Conservation (phyloP, 1,140 invertebrate species). For the Chionoecetes opilio region DNA sequence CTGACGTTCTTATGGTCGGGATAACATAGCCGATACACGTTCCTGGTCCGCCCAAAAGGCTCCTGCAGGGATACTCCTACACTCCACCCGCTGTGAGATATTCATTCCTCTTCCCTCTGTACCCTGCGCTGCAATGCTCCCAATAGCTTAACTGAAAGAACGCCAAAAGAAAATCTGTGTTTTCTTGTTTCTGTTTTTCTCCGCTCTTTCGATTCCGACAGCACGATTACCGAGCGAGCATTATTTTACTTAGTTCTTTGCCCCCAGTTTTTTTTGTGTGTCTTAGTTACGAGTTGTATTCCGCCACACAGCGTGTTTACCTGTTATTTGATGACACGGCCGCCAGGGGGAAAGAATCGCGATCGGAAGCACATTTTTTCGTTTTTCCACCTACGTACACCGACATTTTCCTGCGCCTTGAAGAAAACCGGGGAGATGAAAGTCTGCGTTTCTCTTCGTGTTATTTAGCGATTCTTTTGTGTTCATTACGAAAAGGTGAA, state of each 20-base stretch:
- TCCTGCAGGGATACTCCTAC: no score
- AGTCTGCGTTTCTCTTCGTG: not conserved
- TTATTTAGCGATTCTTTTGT: not conserved
- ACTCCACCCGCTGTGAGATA: not conserved
- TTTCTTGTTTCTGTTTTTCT: not conserved
- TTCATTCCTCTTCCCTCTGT: not conserved
- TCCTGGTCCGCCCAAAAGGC: no score
- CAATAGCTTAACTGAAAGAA: not conserved
- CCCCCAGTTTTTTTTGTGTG: not conserved
- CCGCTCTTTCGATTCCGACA: not conserved
- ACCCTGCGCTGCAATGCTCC: not conserved
- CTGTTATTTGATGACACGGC: not conserved
- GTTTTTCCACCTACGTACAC: not conserved
- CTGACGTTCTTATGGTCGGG: no score
- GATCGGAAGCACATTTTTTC: not conserved
- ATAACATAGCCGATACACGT: no score
- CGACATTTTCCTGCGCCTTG: not conserved
- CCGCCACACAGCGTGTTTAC: not conserved
- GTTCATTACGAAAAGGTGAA: not conserved
- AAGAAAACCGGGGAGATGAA: not conserved
- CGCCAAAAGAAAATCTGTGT: not conserved
- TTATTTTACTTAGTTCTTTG: slow-evolving; percentile 11
- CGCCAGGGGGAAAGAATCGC: not conserved
- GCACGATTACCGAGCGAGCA: not conserved
- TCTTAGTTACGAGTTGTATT: not conserved